Evolutionary conservation across 2,888 invertebrate genomes (phyloP).

Genomic region (Sphecodes monilicornis): DNA sequence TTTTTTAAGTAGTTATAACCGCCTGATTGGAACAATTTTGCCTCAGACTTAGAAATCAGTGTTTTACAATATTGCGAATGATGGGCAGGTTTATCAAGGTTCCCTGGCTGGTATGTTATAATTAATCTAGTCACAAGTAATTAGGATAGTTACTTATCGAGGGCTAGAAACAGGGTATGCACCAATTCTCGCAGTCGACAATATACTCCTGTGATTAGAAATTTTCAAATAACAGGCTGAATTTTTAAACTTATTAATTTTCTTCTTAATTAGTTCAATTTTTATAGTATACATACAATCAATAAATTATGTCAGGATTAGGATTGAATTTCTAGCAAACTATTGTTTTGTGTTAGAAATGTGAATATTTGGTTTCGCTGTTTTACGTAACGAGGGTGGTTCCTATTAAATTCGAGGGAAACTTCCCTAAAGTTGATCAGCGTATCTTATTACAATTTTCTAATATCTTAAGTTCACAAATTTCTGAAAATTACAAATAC

Average conservation of each 20-base stretch:
- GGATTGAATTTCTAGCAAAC: not conserved
- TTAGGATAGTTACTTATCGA: slow-evolving; percentile 58
- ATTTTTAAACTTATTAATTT: not conserved
- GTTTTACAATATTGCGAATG: slow-evolving; percentile 49
- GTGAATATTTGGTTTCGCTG: not conserved
- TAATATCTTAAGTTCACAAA: not conserved
- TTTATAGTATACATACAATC: not conserved
- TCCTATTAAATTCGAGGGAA: not conserved
- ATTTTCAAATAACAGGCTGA: not conserved
- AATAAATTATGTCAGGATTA: not conserved
- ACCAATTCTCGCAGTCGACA: slow-evolving; percentile 20
- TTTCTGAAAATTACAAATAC: not conserved
- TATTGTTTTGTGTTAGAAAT: not conserved
- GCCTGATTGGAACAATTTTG: not conserved
- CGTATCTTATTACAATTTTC: not conserved
- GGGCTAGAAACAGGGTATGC: slow-evolving; percentile 35
- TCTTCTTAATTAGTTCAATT: not conserved
- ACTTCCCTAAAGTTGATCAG: not conserved
- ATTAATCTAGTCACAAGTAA: slow-evolving; percentile 59
- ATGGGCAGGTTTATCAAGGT: slow-evolving; percentile 64
- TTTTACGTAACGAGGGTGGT: not conserved
- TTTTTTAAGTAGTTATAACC: too few species aligned
- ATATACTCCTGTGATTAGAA: not conserved
- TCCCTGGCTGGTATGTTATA: slow-evolving; percentile 51
- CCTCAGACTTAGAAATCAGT: slow-evolving; percentile 36